Evolutionary conservation across 1,140 invertebrate genomes (phyloP).

Genomic region (Drosophila cardini): DNA sequence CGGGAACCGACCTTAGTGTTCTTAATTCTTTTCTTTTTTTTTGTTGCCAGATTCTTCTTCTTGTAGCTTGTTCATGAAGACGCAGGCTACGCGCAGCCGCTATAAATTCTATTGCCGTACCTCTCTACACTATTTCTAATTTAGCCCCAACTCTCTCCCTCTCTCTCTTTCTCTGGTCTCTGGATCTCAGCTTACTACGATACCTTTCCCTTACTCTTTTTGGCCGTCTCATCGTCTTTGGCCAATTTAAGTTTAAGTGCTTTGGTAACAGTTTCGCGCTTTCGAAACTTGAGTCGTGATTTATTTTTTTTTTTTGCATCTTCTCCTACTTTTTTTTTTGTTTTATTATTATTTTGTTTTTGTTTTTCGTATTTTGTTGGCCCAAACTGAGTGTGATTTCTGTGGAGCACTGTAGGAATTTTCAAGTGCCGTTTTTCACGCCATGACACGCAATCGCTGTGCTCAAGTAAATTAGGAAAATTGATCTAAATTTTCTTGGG

Average conservation of each 20-base stretch:
- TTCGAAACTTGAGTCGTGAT: slow-evolving; percentile 83
- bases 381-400: slow-evolving; percentile 29
- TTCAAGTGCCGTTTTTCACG: slow-evolving; percentile 82
- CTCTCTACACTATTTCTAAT: slow-evolving; percentile 84
- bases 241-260: slow-evolving; percentile 83
- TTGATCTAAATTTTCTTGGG: slow-evolving; percentile 84
- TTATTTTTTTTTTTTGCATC: slow-evolving; percentile 52
- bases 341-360: neutral
- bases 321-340: slow-evolving; percentile 2
- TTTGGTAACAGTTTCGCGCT: slow-evolving; percentile 83
- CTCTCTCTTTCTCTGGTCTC: slow-evolving; percentile 9
- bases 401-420: slow-evolving; percentile 46
- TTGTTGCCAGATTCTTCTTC: neutral
- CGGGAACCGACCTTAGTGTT: no score
- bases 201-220: slow-evolving; percentile 44
- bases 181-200: slow-evolving; percentile 51
- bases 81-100: slow-evolving; percentile 65
- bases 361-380: neutral
- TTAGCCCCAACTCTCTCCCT: slow-evolving; percentile 48
- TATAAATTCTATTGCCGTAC: slow-evolving; percentile 83
- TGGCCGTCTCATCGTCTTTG: slow-evolving; percentile 59
- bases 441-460: slow-evolving; percentile 80
- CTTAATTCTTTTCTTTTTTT: no score
- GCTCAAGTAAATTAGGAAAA: slow-evolving; percentile 82
- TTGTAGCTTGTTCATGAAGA: slow-evolving; percentile 70